These are phyloP conservation scores for Chrysolina americana DNA, from an alignment of 2,888 invertebrate genomes.

Conservation along the genomic window DNA sequence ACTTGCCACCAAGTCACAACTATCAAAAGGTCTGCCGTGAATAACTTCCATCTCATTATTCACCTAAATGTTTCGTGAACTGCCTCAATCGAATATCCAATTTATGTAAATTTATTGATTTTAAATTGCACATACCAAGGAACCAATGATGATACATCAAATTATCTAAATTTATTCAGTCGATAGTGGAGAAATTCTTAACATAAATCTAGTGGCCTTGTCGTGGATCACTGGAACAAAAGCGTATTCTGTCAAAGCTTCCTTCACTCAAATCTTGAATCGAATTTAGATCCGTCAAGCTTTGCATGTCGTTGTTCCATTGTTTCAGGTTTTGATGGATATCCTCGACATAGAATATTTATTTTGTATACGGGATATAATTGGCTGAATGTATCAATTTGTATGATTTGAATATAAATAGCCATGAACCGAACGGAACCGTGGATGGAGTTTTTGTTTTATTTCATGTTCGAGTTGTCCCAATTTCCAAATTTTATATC, in stretches of 20 bases:
- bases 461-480: not conserved
- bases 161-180: constrained; percentile 48
- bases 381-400: constrained; percentile 30
- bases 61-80: not conserved
- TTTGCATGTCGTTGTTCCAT: constrained; percentile 65
- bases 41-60: not conserved
- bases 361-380: constrained; percentile 16
- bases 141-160: constrained; percentile 36
- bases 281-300: constrained; percentile 66
- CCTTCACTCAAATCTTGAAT: constrained; percentile 65
- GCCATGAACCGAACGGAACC: not conserved
- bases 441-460: not conserved
- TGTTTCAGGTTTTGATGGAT: constrained; percentile 68
- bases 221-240: constrained; percentile 67
- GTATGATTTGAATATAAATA: constrained; percentile 19
- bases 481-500: not conserved
- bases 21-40: not conserved
- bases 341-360: constrained; percentile 55
- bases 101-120: constrained; percentile 34
- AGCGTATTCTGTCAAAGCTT: constrained; percentile 65
- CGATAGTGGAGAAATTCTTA: constrained; percentile 32
- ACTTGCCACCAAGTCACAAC: not conserved
- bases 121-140: constrained; percentile 32
- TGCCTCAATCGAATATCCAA: constrained; percentile 16
- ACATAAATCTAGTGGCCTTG: constrained; percentile 64